Evolutionary conservation across 2,797 vertebrate genomes (phyloP).

Genomic region (Lutjanus argentimaculatus): DNA sequence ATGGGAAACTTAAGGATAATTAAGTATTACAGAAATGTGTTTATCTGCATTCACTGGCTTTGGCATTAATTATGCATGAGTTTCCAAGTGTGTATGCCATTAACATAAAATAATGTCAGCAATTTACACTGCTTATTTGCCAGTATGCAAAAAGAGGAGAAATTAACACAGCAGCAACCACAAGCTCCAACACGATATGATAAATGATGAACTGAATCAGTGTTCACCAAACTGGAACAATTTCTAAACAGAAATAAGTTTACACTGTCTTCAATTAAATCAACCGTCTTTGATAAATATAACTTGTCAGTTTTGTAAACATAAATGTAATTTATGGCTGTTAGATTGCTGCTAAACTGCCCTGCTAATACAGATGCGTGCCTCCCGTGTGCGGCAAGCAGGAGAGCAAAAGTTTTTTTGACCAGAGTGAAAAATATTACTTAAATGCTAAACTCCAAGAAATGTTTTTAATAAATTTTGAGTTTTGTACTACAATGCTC

Average conservation of each 20-base stretch:
- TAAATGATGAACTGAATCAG: too few relatives aligned
- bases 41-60: conserved; percentile 54
- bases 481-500: too few relatives aligned
- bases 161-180: conserved; percentile 29
- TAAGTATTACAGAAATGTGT: conserved; percentile 46
- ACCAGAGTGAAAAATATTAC: too few relatives aligned
- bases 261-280: not conserved
- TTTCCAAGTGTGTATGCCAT: conserved; percentile 37
- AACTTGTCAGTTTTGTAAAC: too few relatives aligned
- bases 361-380: too few relatives aligned
- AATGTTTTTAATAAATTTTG: too few relatives aligned
- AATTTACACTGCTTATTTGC: conserved; percentile 44
- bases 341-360: too few relatives aligned
- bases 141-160: conserved; percentile 27
- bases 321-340: too few relatives aligned
- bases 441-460: too few relatives aligned
- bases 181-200: not conserved
- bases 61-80: conserved; percentile 60
- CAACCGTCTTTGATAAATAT: too few relatives aligned
- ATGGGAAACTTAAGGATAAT: conserved; percentile 41
- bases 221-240: not conserved
- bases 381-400: too few relatives aligned
- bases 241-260: not conserved
- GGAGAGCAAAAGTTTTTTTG: too few relatives aligned
- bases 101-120: conserved; percentile 62